Conservation (phyloP, 2,113 vertebrate species). For the Mus pahari region DNA sequence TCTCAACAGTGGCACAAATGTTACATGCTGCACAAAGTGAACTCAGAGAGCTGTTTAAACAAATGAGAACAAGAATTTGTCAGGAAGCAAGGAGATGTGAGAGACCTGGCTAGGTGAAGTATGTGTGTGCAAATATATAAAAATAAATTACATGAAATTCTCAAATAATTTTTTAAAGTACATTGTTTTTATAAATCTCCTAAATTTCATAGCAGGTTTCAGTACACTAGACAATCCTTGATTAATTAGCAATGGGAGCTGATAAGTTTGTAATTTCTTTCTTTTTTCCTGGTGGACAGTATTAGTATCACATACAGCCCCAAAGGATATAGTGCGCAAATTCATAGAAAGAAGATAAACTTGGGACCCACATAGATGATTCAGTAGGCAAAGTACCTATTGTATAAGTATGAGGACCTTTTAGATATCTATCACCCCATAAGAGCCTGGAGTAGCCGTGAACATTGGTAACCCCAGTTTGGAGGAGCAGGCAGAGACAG, state of each 20-base stretch:
- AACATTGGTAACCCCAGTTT: background rate
- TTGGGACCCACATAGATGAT: background rate
- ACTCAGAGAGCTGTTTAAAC: background rate
- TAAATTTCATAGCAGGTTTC: background rate
- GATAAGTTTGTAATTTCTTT: background rate
- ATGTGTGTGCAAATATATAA: background rate
- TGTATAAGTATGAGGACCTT: background rate
- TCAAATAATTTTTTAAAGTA: background rate
- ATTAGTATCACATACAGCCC: background rate
- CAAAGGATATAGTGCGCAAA: background rate
- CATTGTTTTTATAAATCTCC: background rate
- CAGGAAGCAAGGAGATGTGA: background rate
- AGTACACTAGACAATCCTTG: background rate
- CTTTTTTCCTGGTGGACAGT: background rate
- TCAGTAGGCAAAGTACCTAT: background rate
- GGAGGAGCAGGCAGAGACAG: background rate
- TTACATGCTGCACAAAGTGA: background rate
- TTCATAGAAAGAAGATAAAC: background rate
- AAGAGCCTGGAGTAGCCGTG: background rate
- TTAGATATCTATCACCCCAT: background rate
- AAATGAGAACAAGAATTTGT: background rate
- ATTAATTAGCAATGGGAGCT: background rate
- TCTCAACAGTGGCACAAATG: background rate
- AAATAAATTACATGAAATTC: background rate
- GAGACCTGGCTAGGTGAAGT: background rate